A percentile compares a stretch with the other conserved stretches of the same genome.
These are phyloP conservation scores for Trachelus iudaicus DNA, from an alignment of 2,888 invertebrate genomes.

Conservation along the genomic window DNA sequence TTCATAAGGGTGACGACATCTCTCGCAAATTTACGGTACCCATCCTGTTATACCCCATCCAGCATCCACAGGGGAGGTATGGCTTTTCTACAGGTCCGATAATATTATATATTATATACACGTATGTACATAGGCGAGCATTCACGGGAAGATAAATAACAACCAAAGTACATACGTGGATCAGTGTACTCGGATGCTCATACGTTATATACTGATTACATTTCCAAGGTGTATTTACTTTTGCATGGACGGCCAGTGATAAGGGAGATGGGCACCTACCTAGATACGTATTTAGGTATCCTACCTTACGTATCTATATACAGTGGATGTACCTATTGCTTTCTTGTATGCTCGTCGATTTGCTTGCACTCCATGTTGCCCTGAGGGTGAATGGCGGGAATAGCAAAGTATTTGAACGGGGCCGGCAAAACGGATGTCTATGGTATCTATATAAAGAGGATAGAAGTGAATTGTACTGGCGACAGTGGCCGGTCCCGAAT, in stretches of 20 bases:
- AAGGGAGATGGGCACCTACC: not conserved
- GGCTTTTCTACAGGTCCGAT: not conserved
- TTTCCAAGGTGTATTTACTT: not conserved
- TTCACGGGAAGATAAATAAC: not conserved
- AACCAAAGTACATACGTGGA: not conserved
- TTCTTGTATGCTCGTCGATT: not conserved
- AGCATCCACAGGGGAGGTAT: not conserved
- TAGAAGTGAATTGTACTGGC: not conserved
- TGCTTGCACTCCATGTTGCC: not conserved
- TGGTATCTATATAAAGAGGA: not conserved
- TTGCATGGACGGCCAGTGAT: not conserved
- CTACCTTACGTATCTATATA: not conserved
- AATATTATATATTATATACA: not conserved
- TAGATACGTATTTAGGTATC: not conserved
- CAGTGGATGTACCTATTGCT: not conserved
- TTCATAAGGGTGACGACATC: not conserved
- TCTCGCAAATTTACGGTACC: not conserved
- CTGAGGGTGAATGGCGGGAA: not conserved
- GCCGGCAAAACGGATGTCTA: not conserved
- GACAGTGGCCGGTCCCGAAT: not conserved
- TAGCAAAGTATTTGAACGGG: not conserved
- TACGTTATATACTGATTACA: not conserved
- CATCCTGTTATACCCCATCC: not conserved
- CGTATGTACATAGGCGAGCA: not conserved
- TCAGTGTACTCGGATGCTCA: not conserved